Conservation (phyloP, 2,888 invertebrate genomes). For the Palloptera scutellata region DNA sequence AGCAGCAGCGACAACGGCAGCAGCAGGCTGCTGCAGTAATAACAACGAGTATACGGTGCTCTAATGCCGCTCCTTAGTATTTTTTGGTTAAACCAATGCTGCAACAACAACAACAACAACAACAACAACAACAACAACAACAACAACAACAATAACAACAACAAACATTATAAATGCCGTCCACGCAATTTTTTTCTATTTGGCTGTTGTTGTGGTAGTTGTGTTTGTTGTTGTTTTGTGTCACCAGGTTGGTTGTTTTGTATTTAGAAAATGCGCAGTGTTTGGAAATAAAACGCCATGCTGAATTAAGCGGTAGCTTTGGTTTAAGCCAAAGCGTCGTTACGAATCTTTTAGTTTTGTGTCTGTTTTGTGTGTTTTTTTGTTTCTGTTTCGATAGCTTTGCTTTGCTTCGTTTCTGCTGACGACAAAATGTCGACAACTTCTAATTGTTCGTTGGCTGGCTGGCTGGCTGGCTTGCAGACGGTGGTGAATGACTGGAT, state of each 20-base stretch:
- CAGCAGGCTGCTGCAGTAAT: background rate
- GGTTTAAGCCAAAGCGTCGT: conserved; percentile 33
- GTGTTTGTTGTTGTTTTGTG: conserved; percentile 13
- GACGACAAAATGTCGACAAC: conserved; percentile 44
- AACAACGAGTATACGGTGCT: conserved; percentile 24
- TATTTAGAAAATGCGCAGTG: background rate
- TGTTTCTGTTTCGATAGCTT: background rate
- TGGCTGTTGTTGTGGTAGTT: conserved; percentile 23
- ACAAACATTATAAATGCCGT: conserved; percentile 59
- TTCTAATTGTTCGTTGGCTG: conserved; percentile 41
- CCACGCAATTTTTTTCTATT: conserved; percentile 54
- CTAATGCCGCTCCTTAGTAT: conserved; percentile 52
- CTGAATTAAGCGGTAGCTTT: conserved; percentile 36
- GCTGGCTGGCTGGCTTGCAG: background rate
- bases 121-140: conserved; percentile 26
- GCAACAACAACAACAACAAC: conserved; percentile 17
- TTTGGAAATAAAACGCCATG: conserved; percentile 34
- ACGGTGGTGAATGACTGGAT: background rate
- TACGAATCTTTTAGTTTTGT: background rate
- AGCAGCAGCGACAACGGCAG: conserved; percentile 1
- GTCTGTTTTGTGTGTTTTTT: background rate
- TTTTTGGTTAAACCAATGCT: conserved; percentile 9
- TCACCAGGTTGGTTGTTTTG: background rate
- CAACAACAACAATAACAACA: background rate
- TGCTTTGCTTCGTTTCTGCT: conserved; percentile 12